Base-by-base conservation (phyloP, 1,140 invertebrate genomes). In the Caenorhabditis brenneri region DNA sequence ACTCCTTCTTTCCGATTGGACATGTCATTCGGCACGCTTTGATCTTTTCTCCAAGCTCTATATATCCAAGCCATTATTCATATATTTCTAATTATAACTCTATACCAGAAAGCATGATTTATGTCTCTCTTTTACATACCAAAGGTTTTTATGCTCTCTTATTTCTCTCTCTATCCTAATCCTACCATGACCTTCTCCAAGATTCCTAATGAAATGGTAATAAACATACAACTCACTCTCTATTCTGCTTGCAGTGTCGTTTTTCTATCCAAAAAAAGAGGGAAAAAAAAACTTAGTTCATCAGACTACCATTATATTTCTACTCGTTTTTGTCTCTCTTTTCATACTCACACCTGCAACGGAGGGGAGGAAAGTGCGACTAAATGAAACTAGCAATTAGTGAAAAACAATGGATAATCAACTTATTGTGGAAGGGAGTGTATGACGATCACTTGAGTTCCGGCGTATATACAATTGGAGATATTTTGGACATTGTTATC, bases 361-460 rank as follows among this genome's bases (percentile, higher is more conserved):
- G 65, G 65, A n/a, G n/a, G n/a, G n/a, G n/a, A n/a, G n/a, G n/a
- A 74, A 74, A 74, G 65, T 74, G 65, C 65, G 65, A 74, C 65
- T n/a, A 74, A 42, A 42, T 46, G 65, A 74, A 74, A 74, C 65
- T 74, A 74, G 65, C 65, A 74, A 74, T 74, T 74, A 74, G 19
- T 42, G 19, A 74, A 36, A 74, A 74, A 74, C 65, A 74, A 74
- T 74, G n/a, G 65, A 74, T 74, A 74, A 74, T 74, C 19, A 74
- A 74, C 65, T 74, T 74, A 74, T 74, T 74, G 65, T 74, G 36
- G 16, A 12, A 36, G n/a, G n/a, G n/a, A n/a, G 36, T 19, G 36
- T 39, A 42, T 42, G 39, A 42, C 39, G 65, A 74, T 74, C 65
- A 74, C 65, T 74, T 74, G 65, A 74, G 65, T 29, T 74, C 27